Conservation (phyloP, 2,113 vertebrate genomes). For the Erythrolamprus reginae region DNA sequence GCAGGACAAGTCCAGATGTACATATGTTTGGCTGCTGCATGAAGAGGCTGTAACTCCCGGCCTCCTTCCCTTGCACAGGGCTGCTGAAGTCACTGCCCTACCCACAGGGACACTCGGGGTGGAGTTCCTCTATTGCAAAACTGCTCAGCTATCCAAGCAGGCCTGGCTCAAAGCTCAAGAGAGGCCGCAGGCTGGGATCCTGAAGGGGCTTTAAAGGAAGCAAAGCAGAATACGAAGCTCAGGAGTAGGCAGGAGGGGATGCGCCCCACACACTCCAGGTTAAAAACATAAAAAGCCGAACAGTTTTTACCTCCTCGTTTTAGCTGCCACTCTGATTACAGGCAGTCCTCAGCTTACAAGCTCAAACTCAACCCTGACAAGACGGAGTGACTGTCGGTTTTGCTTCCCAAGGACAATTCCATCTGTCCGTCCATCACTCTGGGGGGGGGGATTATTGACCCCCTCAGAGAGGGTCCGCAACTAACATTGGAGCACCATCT, state of each 20-base stretch:
- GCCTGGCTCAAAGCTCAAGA: neutral
- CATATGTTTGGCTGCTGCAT: neutral
- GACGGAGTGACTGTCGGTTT: no score
- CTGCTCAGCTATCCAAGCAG: neutral
- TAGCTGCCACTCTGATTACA: neutral
- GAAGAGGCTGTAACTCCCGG: neutral
- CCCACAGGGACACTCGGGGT: neutral
- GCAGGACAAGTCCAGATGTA: neutral
- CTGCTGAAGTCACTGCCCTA: neutral
- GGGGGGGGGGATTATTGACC: no score
- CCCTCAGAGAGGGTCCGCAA: no score
- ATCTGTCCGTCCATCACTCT: no score
- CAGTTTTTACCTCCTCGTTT: neutral
- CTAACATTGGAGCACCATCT: no score
- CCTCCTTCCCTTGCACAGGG: neutral
- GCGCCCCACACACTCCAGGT: neutral
- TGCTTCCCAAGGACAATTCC: no score
- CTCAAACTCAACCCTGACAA: no score
- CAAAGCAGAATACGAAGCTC: neutral
- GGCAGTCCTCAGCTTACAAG: neutral
- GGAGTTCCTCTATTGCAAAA: constrained; percentile 17
- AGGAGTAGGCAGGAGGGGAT: neutral
- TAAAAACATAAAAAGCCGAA: neutral
- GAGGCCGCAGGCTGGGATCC: neutral
- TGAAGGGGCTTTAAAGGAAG: neutral